Conservation (phyloP, 2,113 vertebrate species). For the Bucco capensis region DNA sequence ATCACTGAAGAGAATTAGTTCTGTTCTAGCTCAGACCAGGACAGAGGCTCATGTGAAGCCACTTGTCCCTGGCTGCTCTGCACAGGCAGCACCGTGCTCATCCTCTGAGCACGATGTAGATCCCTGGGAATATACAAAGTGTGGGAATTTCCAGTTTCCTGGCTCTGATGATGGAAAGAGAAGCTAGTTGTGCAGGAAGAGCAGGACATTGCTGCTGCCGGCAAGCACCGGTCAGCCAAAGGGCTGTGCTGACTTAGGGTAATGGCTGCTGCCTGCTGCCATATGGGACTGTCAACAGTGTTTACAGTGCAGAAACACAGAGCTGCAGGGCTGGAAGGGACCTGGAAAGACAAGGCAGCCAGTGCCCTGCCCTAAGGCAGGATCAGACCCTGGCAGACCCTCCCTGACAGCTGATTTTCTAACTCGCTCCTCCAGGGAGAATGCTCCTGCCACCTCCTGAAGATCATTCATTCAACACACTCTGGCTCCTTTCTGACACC, state of each 20-base stretch:
- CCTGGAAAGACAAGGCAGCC: neutral
- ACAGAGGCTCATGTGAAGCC: neutral
- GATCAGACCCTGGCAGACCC: neutral
- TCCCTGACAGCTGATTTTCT: neutral
- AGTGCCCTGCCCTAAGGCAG: neutral
- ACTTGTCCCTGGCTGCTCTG: neutral
- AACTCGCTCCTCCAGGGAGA: neutral
- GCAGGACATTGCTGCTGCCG: neutral
- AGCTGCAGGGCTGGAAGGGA: neutral
- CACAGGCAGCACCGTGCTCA: neutral
- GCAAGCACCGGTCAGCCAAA: rapidly evolving
- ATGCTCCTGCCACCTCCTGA: neutral
- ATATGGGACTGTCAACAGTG: neutral
- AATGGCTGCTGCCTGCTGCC: neutral
- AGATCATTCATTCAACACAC: neutral
- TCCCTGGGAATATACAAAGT: rapidly evolving
- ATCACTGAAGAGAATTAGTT: neutral
- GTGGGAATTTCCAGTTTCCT: neutral
- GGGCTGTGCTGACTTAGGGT: neutral
- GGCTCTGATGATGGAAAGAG: neutral
- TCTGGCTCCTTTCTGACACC: neutral
- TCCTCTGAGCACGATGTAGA: rapidly evolving
- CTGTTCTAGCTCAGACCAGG: neutral
- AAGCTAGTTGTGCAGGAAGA: neutral
- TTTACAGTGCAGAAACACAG: neutral